phyloP scores from a whole-genome alignment of 2,888 invertebrate genomes.

The Antheraea yamamai region DNA sequence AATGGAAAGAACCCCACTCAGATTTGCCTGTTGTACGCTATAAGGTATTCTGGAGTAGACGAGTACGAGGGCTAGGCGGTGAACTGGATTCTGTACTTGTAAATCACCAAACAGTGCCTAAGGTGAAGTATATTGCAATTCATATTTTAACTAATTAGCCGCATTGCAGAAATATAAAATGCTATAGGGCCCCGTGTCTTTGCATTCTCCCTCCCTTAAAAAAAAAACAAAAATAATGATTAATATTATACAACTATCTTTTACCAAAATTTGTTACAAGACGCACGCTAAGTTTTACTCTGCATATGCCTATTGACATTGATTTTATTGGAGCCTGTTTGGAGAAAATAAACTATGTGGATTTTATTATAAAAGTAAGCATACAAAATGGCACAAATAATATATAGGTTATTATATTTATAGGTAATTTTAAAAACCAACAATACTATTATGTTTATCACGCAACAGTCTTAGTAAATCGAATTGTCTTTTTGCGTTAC shows the following conservation, averaged over 20 bases:
- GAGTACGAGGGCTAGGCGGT: slow-evolving; percentile 83
- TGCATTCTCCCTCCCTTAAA: no score
- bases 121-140: slow-evolving; percentile 57
- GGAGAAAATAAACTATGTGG: background rate
- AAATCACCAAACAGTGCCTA: slow-evolving; percentile 83
- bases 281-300: background rate
- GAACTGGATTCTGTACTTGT: slow-evolving; percentile 84
- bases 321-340: background rate
- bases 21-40: slow-evolving; percentile 87
- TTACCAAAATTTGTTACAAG: background rate
- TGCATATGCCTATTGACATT: background rate
- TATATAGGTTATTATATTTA: background rate
- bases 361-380: background rate
- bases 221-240: no score
- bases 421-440: background rate
- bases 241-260: background rate
- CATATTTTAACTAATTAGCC: background rate
- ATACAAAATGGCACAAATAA: background rate
- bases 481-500: background rate
- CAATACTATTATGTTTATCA: background rate
- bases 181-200: background rate
- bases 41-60: slow-evolving; percentile 88
- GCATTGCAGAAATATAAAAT: background rate
- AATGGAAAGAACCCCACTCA: slow-evolving; percentile 87
- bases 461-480: background rate